Base-by-base conservation (phyloP, 2,888 invertebrate genomes). In the Iphiclides podalirius region DNA sequence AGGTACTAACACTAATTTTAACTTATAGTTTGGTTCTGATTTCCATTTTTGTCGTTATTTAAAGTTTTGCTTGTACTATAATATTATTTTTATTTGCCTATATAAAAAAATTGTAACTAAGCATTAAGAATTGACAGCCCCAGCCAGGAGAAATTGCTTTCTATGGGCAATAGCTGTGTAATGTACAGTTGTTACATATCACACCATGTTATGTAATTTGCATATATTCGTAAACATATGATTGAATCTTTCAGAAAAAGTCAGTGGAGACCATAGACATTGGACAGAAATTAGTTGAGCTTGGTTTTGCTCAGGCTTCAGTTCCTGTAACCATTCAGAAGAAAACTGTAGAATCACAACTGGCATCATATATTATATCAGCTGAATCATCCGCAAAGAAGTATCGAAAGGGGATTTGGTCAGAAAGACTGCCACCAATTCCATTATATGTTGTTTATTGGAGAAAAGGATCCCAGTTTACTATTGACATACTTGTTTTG, bases 361-460 rank as follows among this genome's bases (percentile, higher is more conserved):
- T 86, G 44, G 85, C 81, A 3, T 80, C 82, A 4, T 68, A 57
- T 0, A 61, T 89, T 17, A 52, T 86, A 33, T 76, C 76, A 40
- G 89, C 89, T 1, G 84, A 89, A 57, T 68, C 70, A n/a, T 66
- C 58, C 12, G 89, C 89, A 4, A 84, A 78, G 50, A 74, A 63
- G 31, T 74, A 67, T 44, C 70, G 89, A 7, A 79, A 82, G 56
- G 89, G 89, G 2, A 73, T 88, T 38, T 89, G 89, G 89, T 81
- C 78, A 2, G 83, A 89, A 4, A 63, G 57, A n/a, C 72, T 88
- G 1, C 86, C 87, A 6, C 86, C 86, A 1, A 51, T 84, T 16
- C 88, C 88, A 1, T 1, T 65, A 1, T 83, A 87, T 59, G 58
- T 81, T 6, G 59, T 76, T 11, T 79, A 76, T 50, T 86, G 83